Evolutionary conservation across 2,888 invertebrate species (phyloP).

Genomic region (Athalia circularis): DNA sequence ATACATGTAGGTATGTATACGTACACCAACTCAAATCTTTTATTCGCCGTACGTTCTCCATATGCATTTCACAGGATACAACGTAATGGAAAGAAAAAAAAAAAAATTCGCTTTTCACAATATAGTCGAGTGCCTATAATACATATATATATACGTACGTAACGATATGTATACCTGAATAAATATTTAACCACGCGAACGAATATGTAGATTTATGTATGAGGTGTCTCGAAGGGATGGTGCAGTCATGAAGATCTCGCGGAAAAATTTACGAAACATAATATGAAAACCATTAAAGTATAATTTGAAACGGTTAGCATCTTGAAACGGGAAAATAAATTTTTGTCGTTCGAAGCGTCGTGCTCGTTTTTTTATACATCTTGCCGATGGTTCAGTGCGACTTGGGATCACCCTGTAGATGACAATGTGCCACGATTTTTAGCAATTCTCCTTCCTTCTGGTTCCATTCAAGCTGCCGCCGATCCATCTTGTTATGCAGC

Average conservation of each 20-base stretch:
- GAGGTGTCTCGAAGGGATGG: background rate
- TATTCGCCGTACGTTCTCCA: too few relatives aligned
- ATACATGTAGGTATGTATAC: too few relatives aligned
- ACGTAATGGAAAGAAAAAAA: too few relatives aligned
- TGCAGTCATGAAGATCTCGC: background rate
- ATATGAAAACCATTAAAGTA: too few relatives aligned
- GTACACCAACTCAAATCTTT: background rate
- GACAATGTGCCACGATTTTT: slow-evolving; percentile 4
- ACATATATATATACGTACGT: background rate
- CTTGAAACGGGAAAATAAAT: too few relatives aligned
- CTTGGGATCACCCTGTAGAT: slow-evolving; percentile 32
- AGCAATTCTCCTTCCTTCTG: slow-evolving; percentile 34
- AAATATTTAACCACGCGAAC: background rate
- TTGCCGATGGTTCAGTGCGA: background rate
- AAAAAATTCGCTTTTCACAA: background rate
- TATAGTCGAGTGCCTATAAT: background rate
- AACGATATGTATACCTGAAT: background rate
- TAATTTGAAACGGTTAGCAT: too few relatives aligned
- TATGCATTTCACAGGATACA: too few relatives aligned
- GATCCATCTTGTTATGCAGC: slow-evolving; percentile 54
- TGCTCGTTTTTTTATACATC: background rate
- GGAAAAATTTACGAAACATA: background rate
- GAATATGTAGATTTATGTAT: background rate
- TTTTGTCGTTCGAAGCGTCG: too few relatives aligned
- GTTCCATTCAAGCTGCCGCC: slow-evolving; percentile 30